A percentile compares a stretch with the other conserved stretches of the same genome.
Conservation (phyloP, 2,113 vertebrate genomes). For the Ageneiosus marmoratus region DNA sequence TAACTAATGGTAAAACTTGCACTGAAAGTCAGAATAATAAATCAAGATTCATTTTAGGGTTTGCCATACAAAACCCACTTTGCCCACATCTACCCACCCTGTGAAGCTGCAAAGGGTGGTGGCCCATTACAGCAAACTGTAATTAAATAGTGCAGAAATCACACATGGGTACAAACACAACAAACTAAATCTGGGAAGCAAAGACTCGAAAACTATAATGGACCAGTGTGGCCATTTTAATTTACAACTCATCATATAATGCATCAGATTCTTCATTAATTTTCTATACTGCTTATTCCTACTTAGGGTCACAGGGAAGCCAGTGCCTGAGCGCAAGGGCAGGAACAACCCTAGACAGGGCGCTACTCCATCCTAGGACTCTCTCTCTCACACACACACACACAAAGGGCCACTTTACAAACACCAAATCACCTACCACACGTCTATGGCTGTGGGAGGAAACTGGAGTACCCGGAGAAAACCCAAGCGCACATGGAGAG, state of each 20-base stretch:
- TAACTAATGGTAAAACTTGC: not conserved
- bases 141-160: not conserved
- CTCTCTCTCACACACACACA: too few species aligned
- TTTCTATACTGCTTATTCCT: too few species aligned
- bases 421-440: too few species aligned
- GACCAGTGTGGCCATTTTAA: not conserved
- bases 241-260: not conserved
- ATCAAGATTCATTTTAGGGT: not conserved
- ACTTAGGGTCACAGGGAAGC: too few species aligned
- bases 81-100: not conserved
- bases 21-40: not conserved
- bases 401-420: too few species aligned
- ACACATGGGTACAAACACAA: not conserved
- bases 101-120: not conserved
- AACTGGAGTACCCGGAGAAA: too few species aligned
- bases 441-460: too few species aligned
- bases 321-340: too few species aligned
- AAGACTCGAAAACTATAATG: not conserved
- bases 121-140: not conserved
- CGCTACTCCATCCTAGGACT: too few species aligned
- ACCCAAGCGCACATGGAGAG: too few species aligned
- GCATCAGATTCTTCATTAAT: too few species aligned
- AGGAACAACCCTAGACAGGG: too few species aligned
- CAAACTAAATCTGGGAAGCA: not conserved
- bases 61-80: not conserved